phyloP scores from a whole-genome alignment of 2,888 invertebrate genomes.

The Thereva nobilitata region DNA sequence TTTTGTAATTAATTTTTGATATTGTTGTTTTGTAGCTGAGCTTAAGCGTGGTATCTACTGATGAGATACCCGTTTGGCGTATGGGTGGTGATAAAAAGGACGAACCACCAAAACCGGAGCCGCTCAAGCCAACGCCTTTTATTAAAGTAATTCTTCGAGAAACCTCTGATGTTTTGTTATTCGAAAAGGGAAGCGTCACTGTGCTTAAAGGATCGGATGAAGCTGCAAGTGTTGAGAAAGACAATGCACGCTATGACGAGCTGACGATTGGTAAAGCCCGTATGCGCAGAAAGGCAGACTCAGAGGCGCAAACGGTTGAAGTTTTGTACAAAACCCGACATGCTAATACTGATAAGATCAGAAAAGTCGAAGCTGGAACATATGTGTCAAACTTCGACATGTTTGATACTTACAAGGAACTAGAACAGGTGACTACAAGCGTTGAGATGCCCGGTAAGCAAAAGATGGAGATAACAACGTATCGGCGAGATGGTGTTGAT shows the following conservation, averaged over 20 bases:
- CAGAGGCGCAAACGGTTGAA: slow-evolving; percentile 71
- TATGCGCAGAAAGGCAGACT: slow-evolving; percentile 67
- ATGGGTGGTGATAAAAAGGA: not conserved
- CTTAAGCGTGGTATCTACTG: slow-evolving; percentile 7
- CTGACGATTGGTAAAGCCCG: slow-evolving; percentile 70
- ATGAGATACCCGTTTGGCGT: slow-evolving; percentile 18
- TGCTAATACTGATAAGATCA: slow-evolving; percentile 63
- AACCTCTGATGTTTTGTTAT: slow-evolving; percentile 67
- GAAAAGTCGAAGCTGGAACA: slow-evolving; percentile 63
- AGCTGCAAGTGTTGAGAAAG: slow-evolving; percentile 62
- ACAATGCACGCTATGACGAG: slow-evolving; percentile 70
- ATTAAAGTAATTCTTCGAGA: slow-evolving; percentile 69
- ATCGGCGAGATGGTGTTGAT: slow-evolving; percentile 49
- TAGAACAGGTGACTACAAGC: slow-evolving; percentile 50
- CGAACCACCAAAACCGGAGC: not conserved
- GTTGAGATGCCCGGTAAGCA: slow-evolving; percentile 58
- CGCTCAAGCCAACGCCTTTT: slow-evolving; percentile 58
- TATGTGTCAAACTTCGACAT: slow-evolving; percentile 80
- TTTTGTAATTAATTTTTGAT: not conserved
- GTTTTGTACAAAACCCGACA: slow-evolving; percentile 67
- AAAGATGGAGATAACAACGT: slow-evolving; percentile 57
- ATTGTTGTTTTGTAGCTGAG: not conserved
- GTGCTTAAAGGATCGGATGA: slow-evolving; percentile 65
- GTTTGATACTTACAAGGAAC: slow-evolving; percentile 68
- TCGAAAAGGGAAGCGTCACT: slow-evolving; percentile 67